phyloP scores from a whole-genome alignment of 2,797 vertebrate species.

The Silurus aristotelis region DNA sequence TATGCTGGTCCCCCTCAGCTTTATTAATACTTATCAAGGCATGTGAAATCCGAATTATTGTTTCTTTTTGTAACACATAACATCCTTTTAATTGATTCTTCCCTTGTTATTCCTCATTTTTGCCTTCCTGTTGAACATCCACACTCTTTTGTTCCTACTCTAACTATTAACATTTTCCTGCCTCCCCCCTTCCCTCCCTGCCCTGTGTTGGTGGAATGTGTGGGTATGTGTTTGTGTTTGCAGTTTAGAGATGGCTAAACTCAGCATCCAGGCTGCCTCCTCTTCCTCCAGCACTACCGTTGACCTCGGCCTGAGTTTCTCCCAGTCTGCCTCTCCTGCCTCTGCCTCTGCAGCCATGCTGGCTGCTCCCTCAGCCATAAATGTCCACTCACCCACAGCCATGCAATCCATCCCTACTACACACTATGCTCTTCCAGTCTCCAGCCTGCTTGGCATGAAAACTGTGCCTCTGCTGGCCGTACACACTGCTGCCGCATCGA shows the following conservation, averaged over 20 bases:
- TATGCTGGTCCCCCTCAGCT: slow-evolving; percentile 50
- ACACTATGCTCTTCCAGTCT: slow-evolving; percentile 90
- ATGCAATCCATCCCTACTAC: slow-evolving; percentile 82
- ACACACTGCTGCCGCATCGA: slow-evolving; percentile 80
- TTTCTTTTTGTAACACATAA: slow-evolving; percentile 86
- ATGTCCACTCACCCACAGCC: slow-evolving; percentile 84
- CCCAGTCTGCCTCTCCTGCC: slow-evolving; percentile 83
- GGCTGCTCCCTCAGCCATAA: slow-evolving; percentile 83
- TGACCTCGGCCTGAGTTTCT: slow-evolving; percentile 92
- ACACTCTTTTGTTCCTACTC: slow-evolving; percentile 61
- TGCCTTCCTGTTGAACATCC: slow-evolving; percentile 60
- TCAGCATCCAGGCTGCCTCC: slow-evolving; percentile 92
- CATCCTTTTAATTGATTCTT: slow-evolving; percentile 78
- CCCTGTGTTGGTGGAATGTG: slow-evolving; percentile 59
- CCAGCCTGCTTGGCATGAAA: slow-evolving; percentile 97
- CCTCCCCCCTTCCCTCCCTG: slow-evolving; percentile 41
- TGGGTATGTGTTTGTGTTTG: slow-evolving; percentile 75
- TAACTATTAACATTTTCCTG: slow-evolving; percentile 66
- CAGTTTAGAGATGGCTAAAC: slow-evolving; percentile 98
- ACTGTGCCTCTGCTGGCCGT: slow-evolving; percentile 86
- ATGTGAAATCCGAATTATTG: slow-evolving; percentile 82
- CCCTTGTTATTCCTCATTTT: slow-evolving; percentile 72
- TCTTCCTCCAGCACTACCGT: slow-evolving; percentile 84
- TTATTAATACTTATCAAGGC: slow-evolving; percentile 76
- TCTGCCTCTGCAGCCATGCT: slow-evolving; percentile 86